Evolutionary conservation across 2,113 vertebrate genomes (phyloP).

Genomic region (Centropus bengalensis): DNA sequence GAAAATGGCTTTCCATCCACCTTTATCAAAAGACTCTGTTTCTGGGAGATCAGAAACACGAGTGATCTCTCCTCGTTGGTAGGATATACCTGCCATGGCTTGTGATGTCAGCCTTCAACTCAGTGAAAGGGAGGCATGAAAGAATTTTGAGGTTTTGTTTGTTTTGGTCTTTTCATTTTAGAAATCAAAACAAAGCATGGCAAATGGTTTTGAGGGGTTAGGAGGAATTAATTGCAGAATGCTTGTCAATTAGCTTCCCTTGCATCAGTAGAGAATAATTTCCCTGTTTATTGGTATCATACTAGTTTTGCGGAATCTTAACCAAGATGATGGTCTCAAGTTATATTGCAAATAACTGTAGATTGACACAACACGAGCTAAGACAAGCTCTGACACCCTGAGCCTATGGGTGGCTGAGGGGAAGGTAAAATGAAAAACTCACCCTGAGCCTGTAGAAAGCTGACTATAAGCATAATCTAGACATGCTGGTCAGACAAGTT

Average conservation of each 20-base stretch:
- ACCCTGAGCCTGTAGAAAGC: background rate
- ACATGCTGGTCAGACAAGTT: background rate
- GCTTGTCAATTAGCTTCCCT: background rate
- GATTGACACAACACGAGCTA: background rate
- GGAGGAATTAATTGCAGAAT: background rate
- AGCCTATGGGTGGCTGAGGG: background rate
- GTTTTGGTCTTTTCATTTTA: background rate
- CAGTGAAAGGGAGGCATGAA: background rate
- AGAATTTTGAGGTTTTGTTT: background rate
- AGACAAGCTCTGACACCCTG: background rate
- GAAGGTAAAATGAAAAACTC: background rate
- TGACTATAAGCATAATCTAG: background rate
- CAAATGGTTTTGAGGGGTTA: background rate
- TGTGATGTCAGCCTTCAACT: background rate
- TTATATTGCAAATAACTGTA: background rate
- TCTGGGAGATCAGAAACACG: rapidly evolving
- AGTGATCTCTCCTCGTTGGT: background rate
- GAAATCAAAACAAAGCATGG: background rate
- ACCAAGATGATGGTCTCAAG: background rate
- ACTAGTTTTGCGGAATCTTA: background rate
- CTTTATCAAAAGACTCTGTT: background rate
- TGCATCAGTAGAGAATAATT: background rate
- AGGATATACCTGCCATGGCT: background rate
- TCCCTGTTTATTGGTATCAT: background rate
- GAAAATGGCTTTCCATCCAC: background rate